Evolutionary conservation across 2,888 invertebrate genomes (phyloP).

Genomic region (Schizotus pectinicornis): DNA sequence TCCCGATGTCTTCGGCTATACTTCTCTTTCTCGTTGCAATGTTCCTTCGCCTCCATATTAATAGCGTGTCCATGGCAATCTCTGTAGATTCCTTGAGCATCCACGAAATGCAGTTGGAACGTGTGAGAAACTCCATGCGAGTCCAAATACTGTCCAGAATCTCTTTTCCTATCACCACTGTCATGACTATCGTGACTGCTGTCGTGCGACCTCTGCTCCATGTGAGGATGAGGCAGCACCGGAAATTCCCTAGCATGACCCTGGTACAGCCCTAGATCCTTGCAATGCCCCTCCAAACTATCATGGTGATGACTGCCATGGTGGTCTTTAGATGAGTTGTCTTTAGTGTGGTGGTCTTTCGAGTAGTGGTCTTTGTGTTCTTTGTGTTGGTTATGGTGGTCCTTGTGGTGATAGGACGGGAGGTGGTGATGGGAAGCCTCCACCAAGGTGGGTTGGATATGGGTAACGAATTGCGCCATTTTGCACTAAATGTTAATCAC

Average conservation of each 20-base stretch:
- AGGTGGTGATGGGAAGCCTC: constrained; percentile 65
- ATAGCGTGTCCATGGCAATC: constrained; percentile 55
- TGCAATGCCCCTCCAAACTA: constrained; percentile 37
- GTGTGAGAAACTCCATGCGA: constrained; percentile 55
- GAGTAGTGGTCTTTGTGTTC: constrained; percentile 30
- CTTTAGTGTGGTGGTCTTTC: constrained; percentile 32
- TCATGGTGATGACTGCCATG: constrained; percentile 32
- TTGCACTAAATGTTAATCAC: constrained; percentile 1
- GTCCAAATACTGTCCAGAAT: constrained; percentile 52
- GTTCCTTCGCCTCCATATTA: constrained; percentile 37
- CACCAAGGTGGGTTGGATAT: constrained; percentile 65
- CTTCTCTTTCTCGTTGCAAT: constrained; percentile 24
- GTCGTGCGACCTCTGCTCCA: constrained; percentile 40
- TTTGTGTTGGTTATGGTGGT: constrained; percentile 53
- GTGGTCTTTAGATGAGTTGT: constrained; percentile 39
- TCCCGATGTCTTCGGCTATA: constrained; percentile 30
- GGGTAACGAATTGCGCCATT: constrained; percentile 68
- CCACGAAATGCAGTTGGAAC: constrained; percentile 56
- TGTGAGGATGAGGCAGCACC: constrained; percentile 45
- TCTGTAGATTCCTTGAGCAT: constrained; percentile 55
- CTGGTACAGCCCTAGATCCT: constrained; percentile 42
- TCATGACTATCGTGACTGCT: constrained; percentile 34
- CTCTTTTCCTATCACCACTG: constrained; percentile 39
- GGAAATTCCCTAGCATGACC: constrained; percentile 51
- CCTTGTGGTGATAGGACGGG: constrained; percentile 61